Evolutionary conservation across 1,140 invertebrate species (phyloP).

Genomic region (Bombus turneri): DNA sequence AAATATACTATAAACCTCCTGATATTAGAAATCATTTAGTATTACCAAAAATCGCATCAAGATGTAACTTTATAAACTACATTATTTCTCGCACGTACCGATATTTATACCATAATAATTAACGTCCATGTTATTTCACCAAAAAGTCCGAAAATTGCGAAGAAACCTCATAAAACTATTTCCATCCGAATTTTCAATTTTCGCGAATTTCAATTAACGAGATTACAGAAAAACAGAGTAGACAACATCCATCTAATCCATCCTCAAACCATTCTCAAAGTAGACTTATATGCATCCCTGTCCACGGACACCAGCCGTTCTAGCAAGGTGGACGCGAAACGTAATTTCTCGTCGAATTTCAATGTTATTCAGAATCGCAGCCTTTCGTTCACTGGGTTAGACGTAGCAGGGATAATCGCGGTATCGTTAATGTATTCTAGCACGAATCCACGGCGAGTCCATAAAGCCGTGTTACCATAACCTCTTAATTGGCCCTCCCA

Average conservation of each 20-base stretch:
- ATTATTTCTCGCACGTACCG: too few relatives aligned
- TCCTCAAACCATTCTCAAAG: not conserved
- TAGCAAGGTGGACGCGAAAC: not conserved
- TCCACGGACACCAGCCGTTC: too few relatives aligned
- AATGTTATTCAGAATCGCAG: not conserved
- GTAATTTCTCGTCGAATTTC: slow-evolving; percentile 29
- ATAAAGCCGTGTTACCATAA: slow-evolving; percentile 68
- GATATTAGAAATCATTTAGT: not conserved
- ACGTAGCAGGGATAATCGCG: slow-evolving; percentile 44
- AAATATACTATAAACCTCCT: not conserved
- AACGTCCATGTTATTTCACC: not conserved
- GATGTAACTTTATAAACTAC: too few relatives aligned
- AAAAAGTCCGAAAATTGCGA: accelerated
- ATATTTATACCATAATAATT: not conserved
- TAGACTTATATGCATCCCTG: too few relatives aligned
- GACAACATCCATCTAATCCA: not conserved
- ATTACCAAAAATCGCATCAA: not conserved
- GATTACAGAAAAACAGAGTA: not conserved
- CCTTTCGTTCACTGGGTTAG: slow-evolving; percentile 35
- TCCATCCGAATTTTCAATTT: not conserved
- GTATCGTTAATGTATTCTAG: slow-evolving; percentile 67
- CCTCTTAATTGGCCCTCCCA: slow-evolving; percentile 66
- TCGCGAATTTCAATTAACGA: not conserved
- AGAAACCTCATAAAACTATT: not conserved
- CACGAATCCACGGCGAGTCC: slow-evolving; percentile 56